Percentiles rank a stretch among this genome's conserved stretches.
Conservation (phyloP, 2,113 vertebrate genomes). For the Nipponia nippon region DNA sequence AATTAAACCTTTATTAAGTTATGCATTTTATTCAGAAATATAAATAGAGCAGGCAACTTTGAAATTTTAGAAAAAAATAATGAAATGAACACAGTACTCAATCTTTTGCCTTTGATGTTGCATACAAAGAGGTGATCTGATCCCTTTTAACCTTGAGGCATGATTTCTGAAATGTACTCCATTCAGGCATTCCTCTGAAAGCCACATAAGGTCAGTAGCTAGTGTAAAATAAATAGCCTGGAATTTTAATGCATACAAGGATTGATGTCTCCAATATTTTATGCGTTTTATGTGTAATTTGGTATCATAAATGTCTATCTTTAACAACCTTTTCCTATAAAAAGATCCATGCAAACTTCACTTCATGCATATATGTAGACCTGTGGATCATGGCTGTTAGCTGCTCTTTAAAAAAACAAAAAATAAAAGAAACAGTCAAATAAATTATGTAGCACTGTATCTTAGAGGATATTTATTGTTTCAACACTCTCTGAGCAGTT, state of each 20-base stretch:
- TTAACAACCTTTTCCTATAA: neutral
- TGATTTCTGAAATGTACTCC: neutral
- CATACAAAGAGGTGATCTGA: neutral
- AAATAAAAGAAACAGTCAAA: neutral
- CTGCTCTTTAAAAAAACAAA: neutral
- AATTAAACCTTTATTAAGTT: neutral
- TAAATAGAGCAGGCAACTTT: neutral
- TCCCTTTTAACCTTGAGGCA: neutral
- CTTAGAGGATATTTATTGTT: neutral
- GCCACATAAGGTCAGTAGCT: neutral
- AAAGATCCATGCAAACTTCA: neutral
- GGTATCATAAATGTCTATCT: neutral
- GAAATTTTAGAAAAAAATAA: neutral
- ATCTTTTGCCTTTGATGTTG: neutral
- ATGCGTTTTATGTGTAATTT: neutral
- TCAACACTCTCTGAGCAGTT: neutral
- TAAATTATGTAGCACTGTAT: neutral
- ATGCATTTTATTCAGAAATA: neutral
- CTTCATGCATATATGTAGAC: neutral
- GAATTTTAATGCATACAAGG: neutral
- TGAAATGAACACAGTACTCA: neutral
- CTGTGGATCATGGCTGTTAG: neutral
- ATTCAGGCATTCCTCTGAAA: neutral
- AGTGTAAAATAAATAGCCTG: neutral
- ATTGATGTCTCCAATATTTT: neutral